These are phyloP conservation scores for Anastrepha obliqua DNA, from an alignment of 1,140 invertebrate species.

Conservation along the genomic window DNA sequence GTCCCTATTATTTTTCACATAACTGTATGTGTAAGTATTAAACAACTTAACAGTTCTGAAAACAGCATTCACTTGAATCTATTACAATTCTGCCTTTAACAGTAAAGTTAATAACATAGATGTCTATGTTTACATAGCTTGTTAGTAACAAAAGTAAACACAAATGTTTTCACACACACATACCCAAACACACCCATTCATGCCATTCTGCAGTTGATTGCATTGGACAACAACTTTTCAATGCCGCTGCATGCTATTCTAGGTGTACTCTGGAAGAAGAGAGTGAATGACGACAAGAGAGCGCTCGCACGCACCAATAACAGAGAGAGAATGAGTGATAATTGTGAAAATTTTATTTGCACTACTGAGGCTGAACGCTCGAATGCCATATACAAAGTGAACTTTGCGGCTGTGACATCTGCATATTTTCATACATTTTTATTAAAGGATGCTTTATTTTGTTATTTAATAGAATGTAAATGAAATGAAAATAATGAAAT, in stretches of 20 bases:
- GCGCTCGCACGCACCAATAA: not conserved
- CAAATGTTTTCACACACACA: not conserved
- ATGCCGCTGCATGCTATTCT: not conserved
- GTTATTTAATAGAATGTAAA: not conserved
- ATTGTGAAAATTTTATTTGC: slow-evolving; percentile 31
- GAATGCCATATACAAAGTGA: not conserved
- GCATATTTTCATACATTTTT: slow-evolving; percentile 4
- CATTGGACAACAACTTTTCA: not conserved
- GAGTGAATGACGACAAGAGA: not conserved
- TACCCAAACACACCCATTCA: not conserved
- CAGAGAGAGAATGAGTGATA: not conserved
- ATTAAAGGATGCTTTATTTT: not conserved
- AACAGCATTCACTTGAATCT: not conserved
- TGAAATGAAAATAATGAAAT: not conserved
- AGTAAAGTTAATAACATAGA: not conserved
- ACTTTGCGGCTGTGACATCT: slow-evolving; percentile 28
- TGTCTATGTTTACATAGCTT: not conserved
- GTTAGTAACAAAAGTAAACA: not conserved
- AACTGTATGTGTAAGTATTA: too few relatives aligned
- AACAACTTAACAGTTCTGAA: too few relatives aligned
- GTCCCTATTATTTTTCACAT: too few relatives aligned
- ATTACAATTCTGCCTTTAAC: slow-evolving; percentile 13
- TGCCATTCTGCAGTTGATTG: not conserved
- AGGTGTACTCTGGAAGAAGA: not conserved
- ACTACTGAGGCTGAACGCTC: not conserved